Evolutionary conservation across 2,888 invertebrate species (phyloP).

Genomic region (Rugalucina vietnamica): DNA sequence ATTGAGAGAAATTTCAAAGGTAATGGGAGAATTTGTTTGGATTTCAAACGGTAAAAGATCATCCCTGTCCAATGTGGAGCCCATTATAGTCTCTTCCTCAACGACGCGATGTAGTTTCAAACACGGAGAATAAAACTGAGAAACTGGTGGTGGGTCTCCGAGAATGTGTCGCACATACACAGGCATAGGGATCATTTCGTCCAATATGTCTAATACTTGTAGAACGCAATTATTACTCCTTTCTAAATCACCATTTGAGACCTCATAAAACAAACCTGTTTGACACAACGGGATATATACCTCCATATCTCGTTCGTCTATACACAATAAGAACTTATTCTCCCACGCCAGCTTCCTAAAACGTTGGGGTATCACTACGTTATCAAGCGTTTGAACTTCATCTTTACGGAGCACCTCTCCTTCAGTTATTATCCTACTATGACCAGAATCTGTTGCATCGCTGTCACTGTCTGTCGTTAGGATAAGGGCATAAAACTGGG

Average conservation of each 20-base stretch:
- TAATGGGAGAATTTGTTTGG: conserved; percentile 56
- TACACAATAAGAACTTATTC: conserved; percentile 51
- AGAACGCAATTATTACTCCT: conserved; percentile 53
- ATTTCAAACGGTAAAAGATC: conserved; percentile 56
- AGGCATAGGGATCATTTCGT: conserved; percentile 56
- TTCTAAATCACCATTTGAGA: conserved; percentile 54
- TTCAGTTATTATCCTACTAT: conserved; percentile 41
- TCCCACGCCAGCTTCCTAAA: conserved; percentile 22
- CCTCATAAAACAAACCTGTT: conserved; percentile 59
- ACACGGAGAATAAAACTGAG: conserved; percentile 59
- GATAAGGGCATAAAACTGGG: conserved; percentile 51
- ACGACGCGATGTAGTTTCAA: conserved; percentile 52
- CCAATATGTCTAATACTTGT: conserved; percentile 53
- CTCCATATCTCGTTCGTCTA: conserved; percentile 56
- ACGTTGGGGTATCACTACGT: conserved; percentile 42
- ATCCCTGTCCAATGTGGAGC: conserved; percentile 56
- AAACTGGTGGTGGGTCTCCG: conserved; percentile 59
- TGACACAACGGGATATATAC: conserved; percentile 48
- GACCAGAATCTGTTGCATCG: conserved; percentile 11
- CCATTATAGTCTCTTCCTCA: conserved; percentile 62
- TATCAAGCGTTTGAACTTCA: conserved; percentile 49
- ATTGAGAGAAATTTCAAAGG: conserved; percentile 60
- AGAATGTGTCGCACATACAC: conserved; percentile 60
- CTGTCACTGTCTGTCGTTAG: conserved; percentile 36
- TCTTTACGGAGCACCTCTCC: conserved; percentile 59